Evolutionary conservation across 2,888 invertebrate genomes (phyloP).

Genomic region (Leptogaster cylindrica): DNA sequence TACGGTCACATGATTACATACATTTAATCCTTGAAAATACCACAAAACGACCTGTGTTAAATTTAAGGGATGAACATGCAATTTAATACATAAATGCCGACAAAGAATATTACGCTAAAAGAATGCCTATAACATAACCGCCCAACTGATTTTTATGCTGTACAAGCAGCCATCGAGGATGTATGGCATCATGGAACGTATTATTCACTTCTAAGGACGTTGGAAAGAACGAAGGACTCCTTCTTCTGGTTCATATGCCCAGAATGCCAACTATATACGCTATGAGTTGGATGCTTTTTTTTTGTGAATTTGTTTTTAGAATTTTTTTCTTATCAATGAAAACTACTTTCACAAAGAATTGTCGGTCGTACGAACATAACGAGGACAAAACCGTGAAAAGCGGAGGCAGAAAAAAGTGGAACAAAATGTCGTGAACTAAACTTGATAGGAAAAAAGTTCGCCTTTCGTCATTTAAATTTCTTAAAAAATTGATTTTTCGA

Average conservation of each 20-base stretch:
- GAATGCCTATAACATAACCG: neutral
- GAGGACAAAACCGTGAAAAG: neutral
- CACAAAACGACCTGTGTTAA: neutral
- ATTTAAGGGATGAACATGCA: slow-evolving; percentile 26
- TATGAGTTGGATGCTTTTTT: slow-evolving; percentile 22
- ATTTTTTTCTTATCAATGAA: slow-evolving; percentile 27
- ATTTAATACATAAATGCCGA: slow-evolving; percentile 21
- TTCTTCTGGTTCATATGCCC: slow-evolving; percentile 31
- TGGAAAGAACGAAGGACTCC: slow-evolving; percentile 2
- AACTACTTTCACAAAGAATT: slow-evolving; percentile 17
- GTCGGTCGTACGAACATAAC: slow-evolving; percentile 12
- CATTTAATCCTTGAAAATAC: too few species aligned
- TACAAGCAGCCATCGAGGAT: slow-evolving; percentile 16
- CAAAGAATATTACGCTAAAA: slow-evolving; percentile 11
- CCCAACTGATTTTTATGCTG: slow-evolving; percentile 31
- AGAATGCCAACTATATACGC: slow-evolving; percentile 28
- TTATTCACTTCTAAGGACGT: slow-evolving; percentile 8
- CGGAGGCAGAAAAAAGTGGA: slow-evolving; percentile 7
- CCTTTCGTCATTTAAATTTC: slow-evolving; percentile 24
- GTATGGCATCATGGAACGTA: slow-evolving; percentile 17
- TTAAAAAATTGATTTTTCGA: slow-evolving; percentile 24
- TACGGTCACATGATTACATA: too few species aligned
- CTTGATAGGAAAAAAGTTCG: slow-evolving; percentile 6
- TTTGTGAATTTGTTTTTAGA: slow-evolving; percentile 16
- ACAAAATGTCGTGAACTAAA: slow-evolving; percentile 3